These are phyloP conservation scores for Melipona beecheii DNA, from an alignment of 2,888 invertebrate genomes.

Conservation along the genomic window DNA sequence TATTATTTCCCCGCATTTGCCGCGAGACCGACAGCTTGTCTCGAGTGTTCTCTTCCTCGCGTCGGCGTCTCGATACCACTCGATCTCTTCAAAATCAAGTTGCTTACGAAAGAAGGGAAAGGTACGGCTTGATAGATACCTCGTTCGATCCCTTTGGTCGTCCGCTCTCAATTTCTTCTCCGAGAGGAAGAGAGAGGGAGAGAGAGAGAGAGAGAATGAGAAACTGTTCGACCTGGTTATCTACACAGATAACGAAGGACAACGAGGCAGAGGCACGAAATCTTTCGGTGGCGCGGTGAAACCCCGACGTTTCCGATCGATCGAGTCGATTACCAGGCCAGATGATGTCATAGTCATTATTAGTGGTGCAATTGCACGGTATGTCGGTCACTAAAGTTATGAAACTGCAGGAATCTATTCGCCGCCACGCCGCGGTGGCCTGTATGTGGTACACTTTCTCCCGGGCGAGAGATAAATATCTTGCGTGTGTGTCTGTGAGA, in stretches of 20 bases:
- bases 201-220: too few species aligned
- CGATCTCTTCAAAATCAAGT: background rate
- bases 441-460: conserved; percentile 79
- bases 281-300: conserved; percentile 10
- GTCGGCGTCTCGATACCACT: background rate
- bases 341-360: conserved; percentile 79
- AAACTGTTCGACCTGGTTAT: background rate
- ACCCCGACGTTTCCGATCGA: conserved; percentile 66
- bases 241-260: too few species aligned
- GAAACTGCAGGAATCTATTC: conserved; percentile 81
- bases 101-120: background rate
- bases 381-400: conserved; percentile 82
- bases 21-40: background rate
- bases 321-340: conserved; percentile 69
- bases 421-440: conserved; percentile 60
- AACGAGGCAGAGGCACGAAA: background rate
- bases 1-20: conserved; percentile 6
- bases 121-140: background rate
- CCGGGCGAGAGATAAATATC: conserved; percentile 76
- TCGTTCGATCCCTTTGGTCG: background rate
- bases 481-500: conserved; percentile 63
- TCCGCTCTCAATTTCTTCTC: background rate
- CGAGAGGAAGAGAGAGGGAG: too few species aligned
- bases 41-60: background rate
- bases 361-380: conserved; percentile 80